Base-by-base conservation (phyloP, 2,113 vertebrate genomes). In the Rattus rattus region DNA sequence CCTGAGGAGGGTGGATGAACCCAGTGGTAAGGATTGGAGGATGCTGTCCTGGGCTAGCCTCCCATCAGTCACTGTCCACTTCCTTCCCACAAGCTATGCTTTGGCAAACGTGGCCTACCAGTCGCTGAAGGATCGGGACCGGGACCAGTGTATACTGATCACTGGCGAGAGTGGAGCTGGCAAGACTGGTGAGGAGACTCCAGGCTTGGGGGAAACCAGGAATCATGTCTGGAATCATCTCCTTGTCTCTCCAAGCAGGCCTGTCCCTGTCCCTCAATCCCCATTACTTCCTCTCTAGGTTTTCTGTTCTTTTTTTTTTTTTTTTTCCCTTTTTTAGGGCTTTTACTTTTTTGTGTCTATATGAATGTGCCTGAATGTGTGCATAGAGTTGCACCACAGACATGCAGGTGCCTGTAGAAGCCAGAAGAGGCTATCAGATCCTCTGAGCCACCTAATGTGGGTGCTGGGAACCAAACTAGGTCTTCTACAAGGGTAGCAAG, bases 101-200 rank as follows among this genome's bases (percentile, higher is more conserved):
- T 95, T 99, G 0, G 99, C 99, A 1, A 99, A 99, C 1, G 97
- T 98, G 49, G 99, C 99, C 0, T 99, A 99, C 88, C 98, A 97
- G 91, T 99, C 99, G 0, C 97, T 99, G 96, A 97, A 89, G 86
- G 98, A 98, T 67, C 98, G 89, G 24, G 98, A 99, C 97, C 92
- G 76, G 84, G 98, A 99, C 97, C 99, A 99, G 91, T 99, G 99
- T 54, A 97, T 99, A 96, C 97, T 99, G 95, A 99, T 99, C 97
- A 99, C 99, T 0, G 99, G 99, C 0, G 99, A 99, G 96, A 99
- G 99, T 0, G 99, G 99, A 3, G 98, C 99, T 0, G 99, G 99
- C 83, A 99, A 99, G 97, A 99, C 99, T 0, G 99, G 99, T 99
- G 98, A 97, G 93, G 98, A 97, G 92, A 72, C 2, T 0, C 0